Base-by-base conservation (phyloP, 1,140 invertebrate species). In the Triops longicaudatus region DNA sequence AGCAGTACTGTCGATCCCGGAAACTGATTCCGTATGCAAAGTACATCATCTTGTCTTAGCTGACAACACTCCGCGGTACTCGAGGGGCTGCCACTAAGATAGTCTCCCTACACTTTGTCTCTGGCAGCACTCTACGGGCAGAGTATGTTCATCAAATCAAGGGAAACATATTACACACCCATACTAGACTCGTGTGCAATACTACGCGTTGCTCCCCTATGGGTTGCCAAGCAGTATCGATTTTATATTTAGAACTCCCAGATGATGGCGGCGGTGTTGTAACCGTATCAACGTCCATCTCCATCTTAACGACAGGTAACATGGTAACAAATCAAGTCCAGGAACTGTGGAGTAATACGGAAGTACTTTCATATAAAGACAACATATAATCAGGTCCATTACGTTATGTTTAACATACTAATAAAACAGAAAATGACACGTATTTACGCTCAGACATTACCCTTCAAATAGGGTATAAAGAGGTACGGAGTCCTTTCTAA, bases 91-190 rank as follows among this genome's bases (percentile, higher is more conserved):
- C 31, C 31, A 37, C 31, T 7, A 37, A 37, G 2, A 37, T n/a
- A n/a, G n/a, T n/a, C n/a, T n/a, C n/a, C n/a, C n/a, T n/a, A n/a
- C n/a, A 63, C 50, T 63, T 22, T 22, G 50, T 22, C 31, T 37
- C 31, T 37, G 31, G 2, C 7, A 37, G 31, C 31, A 4, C 31
- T 37, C 31, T 37, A 7, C 31, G 31, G 7, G 50, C 14, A 22
- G 10, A 63, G 17, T 14, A 63, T 63, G 50, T 63, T 63, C 50
- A 63, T 63, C 50, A 63, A 63, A 63, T 63, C 50, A 63, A 63
- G 50, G 50, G 50, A 0, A n/a, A 63, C 50, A 63, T 22, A 63
- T 22, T n/a, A 6, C 50, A 9, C 14, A 12, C 50, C 14, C 22
- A 17, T 63, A 63, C 14, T 14, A 22, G 17, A 63, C 50, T 63